Evolutionary conservation across 92 coral and sea anemone genomes (phyloP), one percentile per base, ranked within the genome.

Genomic region (Pocillopora grandis): DNA sequence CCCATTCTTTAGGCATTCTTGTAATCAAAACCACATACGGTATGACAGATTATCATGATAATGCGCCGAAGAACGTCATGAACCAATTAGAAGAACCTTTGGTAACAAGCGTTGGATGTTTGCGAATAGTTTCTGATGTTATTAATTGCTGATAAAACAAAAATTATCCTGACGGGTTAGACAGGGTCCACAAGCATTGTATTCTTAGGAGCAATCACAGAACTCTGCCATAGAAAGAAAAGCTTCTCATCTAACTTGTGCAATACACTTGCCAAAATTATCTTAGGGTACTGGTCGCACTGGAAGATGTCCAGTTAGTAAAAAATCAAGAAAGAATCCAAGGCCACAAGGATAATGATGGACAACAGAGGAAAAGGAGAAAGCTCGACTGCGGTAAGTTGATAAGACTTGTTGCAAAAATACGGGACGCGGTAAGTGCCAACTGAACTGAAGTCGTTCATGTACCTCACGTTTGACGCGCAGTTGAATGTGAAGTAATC

Each of bases 331-430:
- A 72, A 10, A 18, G 42, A 14, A 42, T 19, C 48, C 76, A 64
- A 33, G 65, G 66, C 63, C 23, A 66, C 12, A 62, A 76, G 60
- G 19, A 18, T 19, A 1, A 8, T 33, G 82, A 56, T 20, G 62
- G 68, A 62, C 83, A 76, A 12, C 76, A 76, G 76, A 70, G 69
- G 21, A 84, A 84, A 84, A 76, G 82, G 59, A 84, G 88, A 84
- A 84, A 66, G 35, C 37, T 76, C 2, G 82, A 66, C 18, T 23
- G 58, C 27, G 83, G 88, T 84, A 35, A 58, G 81, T 58, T 42
- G 52, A 42, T 42, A 42, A 42, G 52, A 7, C 52, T 42, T 42
- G 52, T 1, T 3, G 52, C 52, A 42, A 42, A 42, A 42, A 42
- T 42, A 42, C 8, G 8, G 8, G 5, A 42, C 52, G 52, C 52